Conservation (phyloP, 2,888 invertebrate genomes). For the Oscheius sp. region DNA sequence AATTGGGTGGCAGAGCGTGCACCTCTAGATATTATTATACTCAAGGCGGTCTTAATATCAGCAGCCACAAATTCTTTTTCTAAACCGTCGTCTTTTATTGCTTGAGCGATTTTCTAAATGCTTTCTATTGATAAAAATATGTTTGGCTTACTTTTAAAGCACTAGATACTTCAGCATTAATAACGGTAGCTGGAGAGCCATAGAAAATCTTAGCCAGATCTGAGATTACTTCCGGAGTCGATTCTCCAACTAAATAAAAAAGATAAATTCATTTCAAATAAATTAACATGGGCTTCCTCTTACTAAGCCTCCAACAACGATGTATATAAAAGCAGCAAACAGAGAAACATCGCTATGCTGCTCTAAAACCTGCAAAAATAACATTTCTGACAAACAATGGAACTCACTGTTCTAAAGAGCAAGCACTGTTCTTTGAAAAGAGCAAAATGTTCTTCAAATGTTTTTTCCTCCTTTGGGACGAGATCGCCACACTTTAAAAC, state of each 20-base stretch:
- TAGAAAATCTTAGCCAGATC: conserved; percentile 80
- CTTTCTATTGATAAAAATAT: neutral
- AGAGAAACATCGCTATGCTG: conserved; percentile 50
- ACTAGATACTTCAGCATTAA: conserved; percentile 81
- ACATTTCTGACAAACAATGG: neutral
- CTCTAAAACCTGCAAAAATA: conserved; percentile 39
- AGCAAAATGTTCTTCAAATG: conserved; percentile 22
- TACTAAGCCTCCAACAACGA: conserved; percentile 62
- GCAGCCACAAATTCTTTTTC: conserved; percentile 41
- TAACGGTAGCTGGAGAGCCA: conserved; percentile 77
- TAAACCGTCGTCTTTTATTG: conserved; percentile 44
- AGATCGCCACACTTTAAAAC: conserved; percentile 32
- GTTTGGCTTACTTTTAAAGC: conserved; percentile 72
- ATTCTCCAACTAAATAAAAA: conserved; percentile 72
- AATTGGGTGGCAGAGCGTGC: conserved; percentile 71
- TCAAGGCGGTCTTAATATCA: conserved; percentile 55
- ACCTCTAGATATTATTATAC: conserved; percentile 32
- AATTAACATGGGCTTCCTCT: conserved; percentile 55
- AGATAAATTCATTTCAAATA: no score
- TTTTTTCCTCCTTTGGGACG: conserved; percentile 27
- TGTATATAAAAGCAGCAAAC: conserved; percentile 62
- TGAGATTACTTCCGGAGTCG: conserved; percentile 77
- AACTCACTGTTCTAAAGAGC: neutral
- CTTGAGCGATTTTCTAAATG: conserved; percentile 53
- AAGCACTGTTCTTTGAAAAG: conserved; percentile 28